A percentile compares a stretch with the other conserved stretches of the same genome.
Evolutionary conservation across 2,113 vertebrate genomes (phyloP).

Genomic region (cattle (Bos taurus)): DNA sequence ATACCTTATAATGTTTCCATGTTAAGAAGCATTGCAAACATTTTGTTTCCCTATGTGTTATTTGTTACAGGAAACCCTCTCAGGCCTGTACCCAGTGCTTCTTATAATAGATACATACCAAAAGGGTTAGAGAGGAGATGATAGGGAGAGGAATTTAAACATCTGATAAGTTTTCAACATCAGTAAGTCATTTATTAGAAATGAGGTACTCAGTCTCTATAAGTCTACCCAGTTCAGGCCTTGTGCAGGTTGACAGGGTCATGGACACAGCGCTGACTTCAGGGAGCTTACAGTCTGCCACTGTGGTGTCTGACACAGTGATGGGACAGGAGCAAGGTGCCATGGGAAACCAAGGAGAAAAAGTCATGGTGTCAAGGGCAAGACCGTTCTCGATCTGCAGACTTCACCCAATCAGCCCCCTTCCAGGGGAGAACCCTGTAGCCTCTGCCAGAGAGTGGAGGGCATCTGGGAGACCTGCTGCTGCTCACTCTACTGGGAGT

Average conservation of each 20-base stretch:
- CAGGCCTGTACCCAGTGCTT: neutral
- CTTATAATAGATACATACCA: neutral
- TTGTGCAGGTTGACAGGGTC: neutral
- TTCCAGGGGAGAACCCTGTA: neutral
- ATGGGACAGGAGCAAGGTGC: neutral
- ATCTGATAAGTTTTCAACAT: neutral
- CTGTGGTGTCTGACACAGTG: neutral
- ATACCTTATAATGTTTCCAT: neutral
- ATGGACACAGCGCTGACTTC: too few species aligned
- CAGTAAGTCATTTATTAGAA: neutral
- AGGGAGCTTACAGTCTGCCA: too few species aligned
- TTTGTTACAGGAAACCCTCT: neutral
- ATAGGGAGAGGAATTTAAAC: neutral
- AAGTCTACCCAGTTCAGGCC: neutral
- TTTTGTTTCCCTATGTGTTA: neutral
- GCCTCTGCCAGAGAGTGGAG: neutral
- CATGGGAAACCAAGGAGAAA: neutral
- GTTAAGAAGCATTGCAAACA: neutral
- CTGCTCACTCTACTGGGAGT: too few species aligned
- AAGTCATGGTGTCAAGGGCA: rapidly evolving
- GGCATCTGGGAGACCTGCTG: neutral
- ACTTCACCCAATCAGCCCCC: neutral
- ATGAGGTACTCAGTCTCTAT: neutral
- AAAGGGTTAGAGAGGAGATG: neutral
- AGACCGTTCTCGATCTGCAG: neutral